These are phyloP conservation scores for Synanthedon tipuliformis DNA, from an alignment of 2,888 invertebrate species.

Conservation along the genomic window DNA sequence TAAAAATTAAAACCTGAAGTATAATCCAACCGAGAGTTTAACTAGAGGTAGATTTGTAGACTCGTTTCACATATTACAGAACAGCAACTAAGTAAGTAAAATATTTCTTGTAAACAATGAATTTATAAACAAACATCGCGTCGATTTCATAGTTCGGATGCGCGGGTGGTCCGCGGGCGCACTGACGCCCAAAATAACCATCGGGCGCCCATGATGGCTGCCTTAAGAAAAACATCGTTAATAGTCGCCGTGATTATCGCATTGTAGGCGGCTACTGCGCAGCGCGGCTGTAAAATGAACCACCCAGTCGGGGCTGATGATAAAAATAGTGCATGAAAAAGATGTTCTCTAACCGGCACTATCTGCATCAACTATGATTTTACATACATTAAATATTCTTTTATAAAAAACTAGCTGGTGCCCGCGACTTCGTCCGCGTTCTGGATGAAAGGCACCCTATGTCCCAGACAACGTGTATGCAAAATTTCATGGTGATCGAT, in stretches of 20 bases:
- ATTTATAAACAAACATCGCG: conserved; percentile 8
- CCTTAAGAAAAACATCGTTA: conserved; percentile 65
- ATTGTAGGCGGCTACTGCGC: conserved; percentile 58
- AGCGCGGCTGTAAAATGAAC: conserved; percentile 44
- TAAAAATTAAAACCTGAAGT: too few relatives aligned
- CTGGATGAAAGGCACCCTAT: too few relatives aligned
- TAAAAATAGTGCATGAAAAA: conserved; percentile 36
- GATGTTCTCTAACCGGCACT: too few relatives aligned
- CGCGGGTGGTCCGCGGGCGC: conserved; percentile 46
- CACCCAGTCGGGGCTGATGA: conserved; percentile 44
- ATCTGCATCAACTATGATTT: too few relatives aligned
- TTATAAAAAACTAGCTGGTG: too few relatives aligned
- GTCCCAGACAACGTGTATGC: too few relatives aligned
- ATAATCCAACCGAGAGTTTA: too few relatives aligned
- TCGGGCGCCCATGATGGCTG: conserved; percentile 23
- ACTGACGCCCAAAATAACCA: conserved; percentile 51
- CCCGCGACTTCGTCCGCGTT: too few relatives aligned
- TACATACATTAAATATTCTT: too few relatives aligned
- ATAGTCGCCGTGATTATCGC: conserved; percentile 53
- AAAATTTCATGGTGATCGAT: too few relatives aligned
- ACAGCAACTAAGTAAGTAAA: conserved; percentile 2
- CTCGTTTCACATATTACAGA: too few relatives aligned
- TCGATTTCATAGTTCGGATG: conserved; percentile 3
- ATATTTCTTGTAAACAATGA: conserved; percentile 32
- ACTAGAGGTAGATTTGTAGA: too few relatives aligned